Evolutionary conservation across 2,113 vertebrate species (phyloP), one percentile per base, ranked within the genome.

Genomic region (Jacana jacana): DNA sequence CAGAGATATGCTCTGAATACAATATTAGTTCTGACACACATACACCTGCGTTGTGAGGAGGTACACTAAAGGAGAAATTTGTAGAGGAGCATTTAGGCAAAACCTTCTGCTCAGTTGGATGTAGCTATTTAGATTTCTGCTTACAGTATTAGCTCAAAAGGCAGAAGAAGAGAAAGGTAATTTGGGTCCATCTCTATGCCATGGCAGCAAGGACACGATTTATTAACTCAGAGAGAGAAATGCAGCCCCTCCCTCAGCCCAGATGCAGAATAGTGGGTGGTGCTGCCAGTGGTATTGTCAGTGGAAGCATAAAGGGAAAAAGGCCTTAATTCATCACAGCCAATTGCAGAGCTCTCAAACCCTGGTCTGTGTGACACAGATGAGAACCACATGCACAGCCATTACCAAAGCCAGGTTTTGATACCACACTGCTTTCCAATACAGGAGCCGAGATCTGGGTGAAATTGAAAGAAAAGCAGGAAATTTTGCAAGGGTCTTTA

Each of bases 251-350:
- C 87, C 78, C 66, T 89, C 84, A 82, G 93, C 85, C 68, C 81
- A 88, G 81, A 93, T 89, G 89, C 68, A 86, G 63, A 89, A 70
- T 17, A 73, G 89, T 69, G 87, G 87, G 85, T 86, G 89, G 89
- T 93, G 82, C 93, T 92, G 95, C 73, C 71, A 86, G 75, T 46
- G 75, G 64, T 86, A 90, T 96, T 94, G 93, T 95, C 85, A 88
- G 68, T 58, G 64, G 58, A 76, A 94, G 37, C 78, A 82, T 46
- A 76, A 91, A 93, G 79, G 81, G 37, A 68, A 81, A 94, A 91
- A 86, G 44, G 58, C 68, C 52, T 42, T 91, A 88, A 93, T 13
- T 94, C 89, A 83, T 86, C 64, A 57, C 35, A 89, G 80, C 57
- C 40, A 80, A 24, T 80, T 87, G 81, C 70, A 89, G 86, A 89